phyloP scores from a whole-genome alignment of 2,888 invertebrate species.

The Trachelus iudaicus region DNA sequence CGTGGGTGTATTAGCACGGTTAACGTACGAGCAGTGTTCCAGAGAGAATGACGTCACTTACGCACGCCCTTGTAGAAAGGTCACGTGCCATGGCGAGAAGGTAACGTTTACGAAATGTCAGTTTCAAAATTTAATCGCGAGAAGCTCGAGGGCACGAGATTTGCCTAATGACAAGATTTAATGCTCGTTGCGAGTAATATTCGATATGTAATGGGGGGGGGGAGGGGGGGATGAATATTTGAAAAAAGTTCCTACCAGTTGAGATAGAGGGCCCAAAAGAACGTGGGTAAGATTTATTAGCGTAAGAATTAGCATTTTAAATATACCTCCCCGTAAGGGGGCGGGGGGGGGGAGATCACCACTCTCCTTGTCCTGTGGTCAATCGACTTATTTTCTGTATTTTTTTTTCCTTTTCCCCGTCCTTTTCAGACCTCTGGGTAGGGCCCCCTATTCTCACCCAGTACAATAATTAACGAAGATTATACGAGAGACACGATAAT shows the following conservation, averaged over 20 bases:
- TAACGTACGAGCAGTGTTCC: not conserved
- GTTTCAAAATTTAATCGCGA: not conserved
- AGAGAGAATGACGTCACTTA: conserved; percentile 27
- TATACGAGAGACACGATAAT: conserved; percentile 1
- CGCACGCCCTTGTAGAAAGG: conserved; percentile 21
- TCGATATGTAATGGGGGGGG: not conserved
- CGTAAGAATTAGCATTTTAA: conserved; percentile 56
- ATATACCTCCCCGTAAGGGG: conserved; percentile 36
- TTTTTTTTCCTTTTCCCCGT: not conserved
- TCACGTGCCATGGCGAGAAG: not conserved
- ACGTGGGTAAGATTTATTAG: conserved; percentile 53
- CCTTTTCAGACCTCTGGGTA: not conserved
- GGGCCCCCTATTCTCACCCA: not conserved
- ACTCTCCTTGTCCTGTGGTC: not conserved
- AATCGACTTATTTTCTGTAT: not conserved
- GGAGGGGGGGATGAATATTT: not conserved
- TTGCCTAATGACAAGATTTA: not conserved
- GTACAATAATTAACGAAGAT: conserved; percentile 4
- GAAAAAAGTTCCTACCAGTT: not conserved
- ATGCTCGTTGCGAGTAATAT: not conserved
- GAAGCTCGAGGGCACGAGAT: not conserved
- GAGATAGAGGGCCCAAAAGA: conserved; percentile 13
- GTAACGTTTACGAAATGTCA: not conserved
- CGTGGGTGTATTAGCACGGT: not conserved
- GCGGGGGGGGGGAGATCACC: not conserved